These are phyloP conservation scores for Menidia menidia DNA, from an alignment of 2,797 vertebrate genomes.

Conservation along the genomic window DNA sequence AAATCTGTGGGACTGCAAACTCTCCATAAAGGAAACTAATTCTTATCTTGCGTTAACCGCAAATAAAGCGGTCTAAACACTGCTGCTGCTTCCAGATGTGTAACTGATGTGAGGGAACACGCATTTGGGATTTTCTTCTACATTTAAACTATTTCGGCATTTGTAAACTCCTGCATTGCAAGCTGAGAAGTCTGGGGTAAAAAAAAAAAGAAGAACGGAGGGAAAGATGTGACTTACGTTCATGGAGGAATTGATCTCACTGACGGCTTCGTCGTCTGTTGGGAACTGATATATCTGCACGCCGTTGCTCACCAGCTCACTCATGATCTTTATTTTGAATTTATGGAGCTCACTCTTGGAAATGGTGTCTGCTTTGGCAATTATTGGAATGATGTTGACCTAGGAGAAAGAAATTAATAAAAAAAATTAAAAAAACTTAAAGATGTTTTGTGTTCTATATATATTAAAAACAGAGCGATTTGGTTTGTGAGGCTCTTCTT, in stretches of 20 bases:
- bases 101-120: conserved; percentile 16
- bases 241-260: conserved; percentile 97
- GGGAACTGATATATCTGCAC: conserved; percentile 99
- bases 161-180: background rate
- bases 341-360: conserved; percentile 98
- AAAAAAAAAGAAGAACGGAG: background rate
- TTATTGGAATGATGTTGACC: conserved; percentile 99
- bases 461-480: background rate
- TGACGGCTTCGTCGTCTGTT: conserved; percentile 93
- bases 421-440: background rate
- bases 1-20: conserved; percentile 10
- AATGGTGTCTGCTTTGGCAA: conserved; percentile 98
- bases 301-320: conserved; percentile 96
- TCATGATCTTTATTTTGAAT: conserved; percentile 99
- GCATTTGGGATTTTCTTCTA: background rate
- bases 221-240: conserved; percentile 86
- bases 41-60: conserved; percentile 5
- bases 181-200: background rate
- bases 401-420: conserved; percentile 48
- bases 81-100: conserved; percentile 31
- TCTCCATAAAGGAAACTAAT: conserved; percentile 3
- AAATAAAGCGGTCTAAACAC: conserved; percentile 18
- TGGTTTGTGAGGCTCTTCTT: conserved; percentile 11
- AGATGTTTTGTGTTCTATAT: background rate
- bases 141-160: background rate